Conservation (phyloP, 2,113 vertebrate species). For the Toxotes jaculatrix region DNA sequence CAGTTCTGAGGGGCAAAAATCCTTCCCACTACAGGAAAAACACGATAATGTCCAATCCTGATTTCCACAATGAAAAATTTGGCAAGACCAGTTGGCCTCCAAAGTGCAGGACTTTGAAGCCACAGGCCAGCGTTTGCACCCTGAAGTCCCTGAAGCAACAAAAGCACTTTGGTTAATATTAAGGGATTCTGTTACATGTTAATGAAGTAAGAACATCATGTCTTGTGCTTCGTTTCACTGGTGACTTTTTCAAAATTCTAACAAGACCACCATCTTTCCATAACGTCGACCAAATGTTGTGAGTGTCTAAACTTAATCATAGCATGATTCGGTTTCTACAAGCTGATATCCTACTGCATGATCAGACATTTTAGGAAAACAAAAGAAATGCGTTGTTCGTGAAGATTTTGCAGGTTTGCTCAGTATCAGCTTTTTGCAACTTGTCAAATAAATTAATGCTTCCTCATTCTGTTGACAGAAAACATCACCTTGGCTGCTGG, state of each 20-base stretch:
- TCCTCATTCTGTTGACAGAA: neutral
- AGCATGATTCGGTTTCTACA: neutral
- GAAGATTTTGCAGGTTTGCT: neutral
- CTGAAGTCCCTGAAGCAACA: neutral
- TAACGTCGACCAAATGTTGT: neutral
- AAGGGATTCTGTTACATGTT: neutral
- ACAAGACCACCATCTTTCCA: neutral
- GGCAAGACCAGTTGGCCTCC: no score
- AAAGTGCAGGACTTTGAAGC: neutral
- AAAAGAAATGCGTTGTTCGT: neutral
- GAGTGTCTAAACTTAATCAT: neutral
- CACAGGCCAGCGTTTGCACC: neutral
- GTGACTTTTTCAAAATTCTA: neutral
- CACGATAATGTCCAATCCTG: neutral
- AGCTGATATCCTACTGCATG: neutral
- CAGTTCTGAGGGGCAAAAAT: neutral
- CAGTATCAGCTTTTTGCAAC: neutral
- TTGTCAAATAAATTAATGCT: constrained; percentile 3
- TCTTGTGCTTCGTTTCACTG: neutral
- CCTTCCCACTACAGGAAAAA: neutral
- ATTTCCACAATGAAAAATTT: neutral
- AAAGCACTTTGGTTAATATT: neutral
- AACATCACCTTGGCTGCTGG: neutral
- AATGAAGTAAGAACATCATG: neutral
- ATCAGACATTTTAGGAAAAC: neutral